Base-by-base conservation (phyloP, 2,113 vertebrate species). In the Dissostichus mawsoni region DNA sequence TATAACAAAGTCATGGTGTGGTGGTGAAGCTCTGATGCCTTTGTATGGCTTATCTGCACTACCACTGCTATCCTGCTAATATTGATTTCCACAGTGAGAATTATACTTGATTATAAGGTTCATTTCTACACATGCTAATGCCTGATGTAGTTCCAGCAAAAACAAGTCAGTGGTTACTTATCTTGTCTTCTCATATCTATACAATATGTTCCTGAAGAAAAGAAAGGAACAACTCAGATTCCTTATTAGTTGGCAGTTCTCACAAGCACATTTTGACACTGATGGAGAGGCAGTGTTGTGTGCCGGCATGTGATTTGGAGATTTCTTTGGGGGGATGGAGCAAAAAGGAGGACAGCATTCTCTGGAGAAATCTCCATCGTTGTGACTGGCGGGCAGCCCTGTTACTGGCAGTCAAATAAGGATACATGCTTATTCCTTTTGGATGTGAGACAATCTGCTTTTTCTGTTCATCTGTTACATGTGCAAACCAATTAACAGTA, bases 371-470 rank as follows among this genome's bases (percentile, higher is more conserved):
- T n/a, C 29, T 57, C 7, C 61, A 63, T 62, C 48, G 65, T 68
- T 56, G 18, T 58, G 55, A 62, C 76, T 84, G 79, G 62, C 62
- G 12, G 55, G 61, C 48, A 57, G 55, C 69, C 25, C 65, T 69
- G 47, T 68, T 61, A 57, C 79, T 84, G 78, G 71, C 85, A 85
- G 74, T 85, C 74, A 78, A 78, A 80, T 75, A 78, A 82, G 77
- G 80, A 84, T 64, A 52, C 44, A 29, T 36, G 52, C 33, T 73
- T 8, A 47, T 25, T 66, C 58, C 18, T 72, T 76, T 29, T 71
- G 55, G 50, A 71, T 79, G 66, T 71, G 44, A 71, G 59, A 69
- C 69, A 73, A 33, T 47, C 76, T 56, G 14, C 65, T 29, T 56
- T 76, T 58, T 20, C 44, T 65, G 11, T 67, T 48, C 17, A 55